A percentile compares a stretch with the other conserved stretches of the same genome.
Conservation (phyloP, 1,140 invertebrate species). For the Hesperophylax magnus region DNA sequence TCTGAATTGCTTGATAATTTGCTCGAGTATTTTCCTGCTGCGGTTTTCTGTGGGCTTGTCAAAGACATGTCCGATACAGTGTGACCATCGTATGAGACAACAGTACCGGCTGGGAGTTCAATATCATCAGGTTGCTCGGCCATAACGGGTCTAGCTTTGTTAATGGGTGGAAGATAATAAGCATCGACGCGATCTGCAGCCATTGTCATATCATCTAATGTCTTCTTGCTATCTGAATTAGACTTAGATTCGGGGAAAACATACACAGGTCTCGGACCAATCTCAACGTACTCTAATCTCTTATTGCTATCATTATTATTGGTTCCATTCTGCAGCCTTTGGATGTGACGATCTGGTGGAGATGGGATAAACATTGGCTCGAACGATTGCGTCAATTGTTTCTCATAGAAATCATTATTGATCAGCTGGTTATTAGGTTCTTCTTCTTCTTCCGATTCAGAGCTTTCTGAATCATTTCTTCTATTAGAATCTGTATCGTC, state of each 20-base stretch:
- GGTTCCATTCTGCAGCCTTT: constrained; percentile 61
- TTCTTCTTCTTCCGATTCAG: constrained; percentile 68
- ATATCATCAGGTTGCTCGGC: constrained; percentile 66
- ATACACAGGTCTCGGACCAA: constrained; percentile 67
- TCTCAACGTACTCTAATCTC: constrained; percentile 63
- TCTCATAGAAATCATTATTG: constrained; percentile 59
- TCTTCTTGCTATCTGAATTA: constrained; percentile 63
- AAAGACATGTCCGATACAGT: constrained; percentile 76
- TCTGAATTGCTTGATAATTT: constrained; percentile 73
- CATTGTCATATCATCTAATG: constrained; percentile 73
- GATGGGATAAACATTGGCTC: constrained; percentile 84
- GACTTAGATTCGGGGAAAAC: constrained; percentile 63
- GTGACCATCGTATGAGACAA: constrained; percentile 82
- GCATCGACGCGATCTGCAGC: constrained; percentile 79
- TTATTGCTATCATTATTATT: constrained; percentile 31
- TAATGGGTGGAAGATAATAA: constrained; percentile 78
- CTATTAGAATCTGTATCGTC: constrained; percentile 68
- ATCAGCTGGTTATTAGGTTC: constrained; percentile 62
- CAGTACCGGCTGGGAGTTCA: constrained; percentile 67
- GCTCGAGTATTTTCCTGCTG: constrained; percentile 66
- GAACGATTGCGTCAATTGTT: constrained; percentile 73
- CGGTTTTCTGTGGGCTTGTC: constrained; percentile 71
- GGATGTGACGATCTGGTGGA: constrained; percentile 70
- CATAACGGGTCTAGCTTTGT: constrained; percentile 58
- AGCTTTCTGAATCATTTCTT: constrained; percentile 69